Conservation (phyloP, 2,113 vertebrate genomes). For the Gymnogyps californianus region DNA sequence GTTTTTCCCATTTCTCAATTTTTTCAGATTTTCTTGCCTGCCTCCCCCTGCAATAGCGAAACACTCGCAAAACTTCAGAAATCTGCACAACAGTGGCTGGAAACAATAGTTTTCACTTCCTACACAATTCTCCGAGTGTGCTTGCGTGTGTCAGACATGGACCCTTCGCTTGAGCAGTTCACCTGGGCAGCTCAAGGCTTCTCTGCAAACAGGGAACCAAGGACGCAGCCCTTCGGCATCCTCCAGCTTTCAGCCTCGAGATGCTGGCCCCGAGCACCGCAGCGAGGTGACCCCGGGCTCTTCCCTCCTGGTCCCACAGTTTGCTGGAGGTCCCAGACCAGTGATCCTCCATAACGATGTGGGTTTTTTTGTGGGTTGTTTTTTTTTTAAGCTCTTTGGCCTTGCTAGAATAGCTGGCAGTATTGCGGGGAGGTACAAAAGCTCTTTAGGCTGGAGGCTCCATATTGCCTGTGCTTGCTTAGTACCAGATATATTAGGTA, state of each 20-base stretch:
- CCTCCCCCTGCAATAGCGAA: too few species aligned
- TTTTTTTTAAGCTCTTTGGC: not conserved
- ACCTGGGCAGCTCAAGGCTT: not conserved
- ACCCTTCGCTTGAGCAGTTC: not conserved
- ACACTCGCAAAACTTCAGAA: not conserved
- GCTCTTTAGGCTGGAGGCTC: not conserved
- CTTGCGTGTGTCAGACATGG: not conserved
- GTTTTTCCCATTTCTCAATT: not conserved
- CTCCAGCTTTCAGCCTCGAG: not conserved
- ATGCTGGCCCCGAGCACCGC: fast-evolving
- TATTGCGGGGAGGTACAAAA: not conserved
- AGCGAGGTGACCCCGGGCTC: not conserved
- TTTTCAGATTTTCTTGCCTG: not conserved
- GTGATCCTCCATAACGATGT: not conserved
- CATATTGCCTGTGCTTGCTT: too few species aligned
- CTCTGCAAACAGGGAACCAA: too few species aligned
- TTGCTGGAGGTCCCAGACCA: not conserved
- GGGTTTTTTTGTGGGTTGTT: not conserved
- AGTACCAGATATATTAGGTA: fast-evolving
- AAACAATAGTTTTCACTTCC: not conserved
- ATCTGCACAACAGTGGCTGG: not conserved
- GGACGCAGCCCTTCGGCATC: not conserved
- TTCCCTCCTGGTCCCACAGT: not conserved
- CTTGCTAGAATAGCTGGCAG: not conserved
- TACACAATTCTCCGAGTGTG: fast-evolving